phyloP scores from a whole-genome alignment of 64 coral and sea anemone species.

The Cladopsammia gracilis region DNA sequence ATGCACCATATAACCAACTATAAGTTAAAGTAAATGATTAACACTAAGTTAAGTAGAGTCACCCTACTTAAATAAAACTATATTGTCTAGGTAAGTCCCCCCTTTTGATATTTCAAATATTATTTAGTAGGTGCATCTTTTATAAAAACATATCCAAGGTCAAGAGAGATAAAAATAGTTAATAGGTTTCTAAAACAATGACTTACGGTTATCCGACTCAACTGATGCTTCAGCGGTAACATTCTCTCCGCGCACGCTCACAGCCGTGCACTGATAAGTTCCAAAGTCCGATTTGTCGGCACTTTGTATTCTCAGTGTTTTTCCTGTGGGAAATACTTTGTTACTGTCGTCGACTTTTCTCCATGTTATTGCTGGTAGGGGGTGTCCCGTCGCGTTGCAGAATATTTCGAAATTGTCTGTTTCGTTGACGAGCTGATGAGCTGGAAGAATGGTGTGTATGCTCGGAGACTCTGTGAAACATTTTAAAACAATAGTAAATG shows the following conservation, averaged over 20 bases:
- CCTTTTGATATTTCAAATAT: no score
- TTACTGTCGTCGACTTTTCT: slow-evolving; percentile 10
- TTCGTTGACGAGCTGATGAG: slow-evolving; percentile 64
- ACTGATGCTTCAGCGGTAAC: slow-evolving; percentile 7
- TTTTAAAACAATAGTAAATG: not conserved
- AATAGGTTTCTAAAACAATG: not conserved
- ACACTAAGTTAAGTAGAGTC: no score
- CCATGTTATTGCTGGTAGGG: slow-evolving; percentile 67
- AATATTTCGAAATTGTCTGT: slow-evolving; percentile 68
- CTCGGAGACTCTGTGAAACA: slow-evolving; percentile 35
- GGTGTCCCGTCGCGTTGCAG: slow-evolving; percentile 86
- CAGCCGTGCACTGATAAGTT: slow-evolving; percentile 64
- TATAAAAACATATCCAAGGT: not conserved
- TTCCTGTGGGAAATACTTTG: slow-evolving; percentile 18
- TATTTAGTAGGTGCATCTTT: not conserved
- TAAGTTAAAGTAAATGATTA: no score
- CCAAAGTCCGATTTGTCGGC: slow-evolving; percentile 58
- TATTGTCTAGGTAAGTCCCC: no score
- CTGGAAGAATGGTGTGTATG: slow-evolving; percentile 51
- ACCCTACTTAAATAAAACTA: no score
- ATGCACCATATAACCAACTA: no score
- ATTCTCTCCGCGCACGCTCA: slow-evolving; percentile 59
- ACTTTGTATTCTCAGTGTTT: slow-evolving; percentile 13
- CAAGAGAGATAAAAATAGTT: not conserved
- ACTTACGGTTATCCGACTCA: slow-evolving; percentile 18